These are phyloP conservation scores for Tiaroga cobitis DNA, from an alignment of 2,797 vertebrate species.

Conservation along the genomic window DNA sequence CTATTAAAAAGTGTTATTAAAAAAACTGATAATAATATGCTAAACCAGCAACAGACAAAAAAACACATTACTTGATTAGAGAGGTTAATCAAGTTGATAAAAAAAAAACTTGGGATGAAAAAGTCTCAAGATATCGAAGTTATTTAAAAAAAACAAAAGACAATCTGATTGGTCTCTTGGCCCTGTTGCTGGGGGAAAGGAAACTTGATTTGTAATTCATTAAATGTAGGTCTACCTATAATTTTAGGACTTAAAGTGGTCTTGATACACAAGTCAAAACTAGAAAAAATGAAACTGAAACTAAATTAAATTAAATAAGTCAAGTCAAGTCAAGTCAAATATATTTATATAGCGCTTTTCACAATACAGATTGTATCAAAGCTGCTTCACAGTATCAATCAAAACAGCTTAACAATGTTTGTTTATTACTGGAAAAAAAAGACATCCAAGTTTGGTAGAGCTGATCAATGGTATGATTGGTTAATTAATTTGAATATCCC, in stretches of 20 bases:
- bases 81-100: constrained; percentile 54
- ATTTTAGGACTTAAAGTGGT: constrained; percentile 13
- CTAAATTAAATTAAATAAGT: background rate
- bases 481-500: too few species aligned
- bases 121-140: constrained; percentile 48
- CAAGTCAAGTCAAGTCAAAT: too few species aligned
- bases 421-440: too few species aligned
- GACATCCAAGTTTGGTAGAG: too few species aligned
- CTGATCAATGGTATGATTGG: too few species aligned
- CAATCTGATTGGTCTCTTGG: constrained; percentile 24
- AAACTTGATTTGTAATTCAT: constrained; percentile 44
- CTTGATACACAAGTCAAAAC: background rate
- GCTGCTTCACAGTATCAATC: too few species aligned
- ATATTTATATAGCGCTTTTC: too few species aligned
- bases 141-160: constrained; percentile 47
- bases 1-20: constrained; percentile 53
- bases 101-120: constrained; percentile 17
- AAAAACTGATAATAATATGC: constrained; percentile 37
- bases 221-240: constrained; percentile 16
- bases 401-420: too few species aligned
- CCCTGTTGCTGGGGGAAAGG: constrained; percentile 27
- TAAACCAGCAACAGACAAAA: constrained; percentile 35
- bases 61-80: constrained; percentile 45
- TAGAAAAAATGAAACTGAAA: constrained; percentile 6
- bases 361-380: too few species aligned